Evolutionary conservation across 2,113 vertebrate genomes (phyloP).

Genomic region (Prunella himalayana): DNA sequence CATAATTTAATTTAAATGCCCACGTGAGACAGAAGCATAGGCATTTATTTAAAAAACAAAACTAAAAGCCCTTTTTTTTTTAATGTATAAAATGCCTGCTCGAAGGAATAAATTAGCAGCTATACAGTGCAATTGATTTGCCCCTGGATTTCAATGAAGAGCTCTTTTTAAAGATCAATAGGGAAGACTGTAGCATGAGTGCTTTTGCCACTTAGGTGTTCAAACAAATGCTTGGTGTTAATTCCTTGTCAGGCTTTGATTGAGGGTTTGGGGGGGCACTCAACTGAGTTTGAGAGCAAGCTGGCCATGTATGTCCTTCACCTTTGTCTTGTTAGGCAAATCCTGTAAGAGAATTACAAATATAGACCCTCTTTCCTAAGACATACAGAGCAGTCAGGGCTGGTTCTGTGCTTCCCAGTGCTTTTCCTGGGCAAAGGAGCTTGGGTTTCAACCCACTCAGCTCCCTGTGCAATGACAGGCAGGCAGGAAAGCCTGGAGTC

Average conservation of each 20-base stretch:
- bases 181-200: background rate
- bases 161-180: background rate
- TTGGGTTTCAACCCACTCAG: background rate
- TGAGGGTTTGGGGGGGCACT: background rate
- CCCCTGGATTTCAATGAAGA: background rate
- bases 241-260: background rate
- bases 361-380: background rate
- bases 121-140: background rate
- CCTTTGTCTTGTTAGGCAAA: background rate
- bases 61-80: background rate
- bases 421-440: background rate
- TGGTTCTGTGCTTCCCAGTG: fast-evolving
- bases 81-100: background rate
- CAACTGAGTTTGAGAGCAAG: background rate
- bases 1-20: constrained; percentile 26
- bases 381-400: background rate
- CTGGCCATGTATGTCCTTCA: background rate
- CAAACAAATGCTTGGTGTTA: background rate
- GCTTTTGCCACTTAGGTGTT: background rate
- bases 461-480: background rate
- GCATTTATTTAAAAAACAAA: background rate
- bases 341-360: background rate
- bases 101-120: background rate
- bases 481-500: background rate
- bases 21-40: background rate